phyloP scores from a whole-genome alignment of 1,140 invertebrate species.

The Aphidius ervi region DNA sequence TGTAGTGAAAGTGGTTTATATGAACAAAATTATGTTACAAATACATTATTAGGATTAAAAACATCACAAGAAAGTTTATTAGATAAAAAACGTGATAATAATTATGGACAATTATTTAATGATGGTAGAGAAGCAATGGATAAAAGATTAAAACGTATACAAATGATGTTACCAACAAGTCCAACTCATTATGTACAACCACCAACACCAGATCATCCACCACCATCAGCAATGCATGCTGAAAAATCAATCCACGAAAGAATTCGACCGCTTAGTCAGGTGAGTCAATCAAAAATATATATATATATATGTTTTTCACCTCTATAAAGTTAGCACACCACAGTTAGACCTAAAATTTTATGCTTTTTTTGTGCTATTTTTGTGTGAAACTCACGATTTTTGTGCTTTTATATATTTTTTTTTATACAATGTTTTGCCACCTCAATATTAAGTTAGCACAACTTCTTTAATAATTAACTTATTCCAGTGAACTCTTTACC shows the following conservation, averaged over 20 bases:
- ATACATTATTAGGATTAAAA: constrained; percentile 59
- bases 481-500: too few relatives aligned
- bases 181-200: constrained; percentile 88
- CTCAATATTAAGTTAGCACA: too few relatives aligned
- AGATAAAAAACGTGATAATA: constrained; percentile 51
- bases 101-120: constrained; percentile 37
- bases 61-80: constrained; percentile 64
- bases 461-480: too few relatives aligned
- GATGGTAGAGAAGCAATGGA: constrained; percentile 38
- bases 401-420: too few relatives aligned
- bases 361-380: too few relatives aligned
- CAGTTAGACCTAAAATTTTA: too few relatives aligned
- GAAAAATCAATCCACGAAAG: constrained; percentile 85
- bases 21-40: constrained; percentile 56
- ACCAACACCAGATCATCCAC: constrained; percentile 90
- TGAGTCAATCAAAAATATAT: constrained; percentile 44
- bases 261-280: constrained; percentile 85
- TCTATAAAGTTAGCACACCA: too few relatives aligned
- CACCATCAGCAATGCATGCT: constrained; percentile 86
- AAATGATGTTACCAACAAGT: constrained; percentile 64
- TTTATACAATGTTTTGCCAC: too few relatives aligned
- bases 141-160: constrained; percentile 46
- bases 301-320: too few relatives aligned
- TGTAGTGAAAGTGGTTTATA: constrained; percentile 47
- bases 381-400: too few relatives aligned